Evolutionary conservation across 2,797 vertebrate species (phyloP).

Genomic region (Aselliscus stoliczkanus): DNA sequence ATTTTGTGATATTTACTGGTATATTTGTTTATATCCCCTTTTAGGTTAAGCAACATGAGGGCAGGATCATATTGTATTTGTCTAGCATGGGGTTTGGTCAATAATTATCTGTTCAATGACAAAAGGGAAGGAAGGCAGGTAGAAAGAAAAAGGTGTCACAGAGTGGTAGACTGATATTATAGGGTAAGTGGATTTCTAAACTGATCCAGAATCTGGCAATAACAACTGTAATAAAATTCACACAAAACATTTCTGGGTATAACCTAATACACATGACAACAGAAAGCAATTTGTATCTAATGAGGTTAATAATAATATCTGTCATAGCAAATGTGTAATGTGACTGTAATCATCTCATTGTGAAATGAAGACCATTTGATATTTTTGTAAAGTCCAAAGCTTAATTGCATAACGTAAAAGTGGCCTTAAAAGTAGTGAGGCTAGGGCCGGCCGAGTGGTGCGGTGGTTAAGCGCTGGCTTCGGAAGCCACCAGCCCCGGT

Average conservation of each 20-base stretch:
- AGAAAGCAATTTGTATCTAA: slow-evolving; percentile 6
- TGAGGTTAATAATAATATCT: background rate
- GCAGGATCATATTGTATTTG: background rate
- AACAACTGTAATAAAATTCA: background rate
- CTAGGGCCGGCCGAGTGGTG: too few relatives aligned
- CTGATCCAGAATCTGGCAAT: background rate
- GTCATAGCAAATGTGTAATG: slow-evolving; percentile 55
- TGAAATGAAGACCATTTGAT: background rate
- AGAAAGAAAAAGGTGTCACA: background rate
- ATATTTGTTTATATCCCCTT: background rate
- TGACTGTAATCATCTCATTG: background rate
- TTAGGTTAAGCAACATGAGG: background rate
- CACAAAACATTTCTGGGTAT: background rate
- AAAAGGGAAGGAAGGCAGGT: background rate
- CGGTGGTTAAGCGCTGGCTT: too few relatives aligned
- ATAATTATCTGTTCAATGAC: background rate
- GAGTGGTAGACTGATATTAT: background rate
- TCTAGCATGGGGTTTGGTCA: background rate
- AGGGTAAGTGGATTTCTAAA: background rate
- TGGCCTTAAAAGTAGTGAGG: slow-evolving; percentile 41
- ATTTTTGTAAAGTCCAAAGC: background rate
- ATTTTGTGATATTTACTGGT: background rate
- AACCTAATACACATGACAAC: background rate
- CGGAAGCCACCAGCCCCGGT: too few relatives aligned
- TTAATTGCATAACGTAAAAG: background rate